These are phyloP conservation scores for Hypena proboscidalis DNA, from an alignment of 2,888 invertebrate genomes.

Conservation along the genomic window DNA sequence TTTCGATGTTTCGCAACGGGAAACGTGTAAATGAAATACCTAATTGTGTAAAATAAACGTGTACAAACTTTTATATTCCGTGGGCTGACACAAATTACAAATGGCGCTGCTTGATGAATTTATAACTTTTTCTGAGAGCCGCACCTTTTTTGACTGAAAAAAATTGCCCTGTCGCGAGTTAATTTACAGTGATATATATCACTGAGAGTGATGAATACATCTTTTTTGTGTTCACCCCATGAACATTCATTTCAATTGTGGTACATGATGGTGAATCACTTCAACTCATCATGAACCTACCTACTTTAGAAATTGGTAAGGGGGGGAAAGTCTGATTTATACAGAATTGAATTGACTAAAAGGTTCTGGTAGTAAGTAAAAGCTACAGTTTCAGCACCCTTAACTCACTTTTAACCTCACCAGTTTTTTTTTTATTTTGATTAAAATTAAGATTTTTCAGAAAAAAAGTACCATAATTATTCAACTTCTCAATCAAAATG, in stretches of 20 bases:
- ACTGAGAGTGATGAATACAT: background rate
- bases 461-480: no score
- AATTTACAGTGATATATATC: background rate
- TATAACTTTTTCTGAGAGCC: constrained; percentile 12
- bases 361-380: no score
- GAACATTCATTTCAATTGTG: background rate
- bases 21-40: background rate
- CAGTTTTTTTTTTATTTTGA: no score
- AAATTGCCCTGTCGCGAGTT: background rate
- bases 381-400: no score
- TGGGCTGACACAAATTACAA: constrained; percentile 20
- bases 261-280: background rate
- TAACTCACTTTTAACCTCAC: no score
- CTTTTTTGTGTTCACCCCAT: background rate
- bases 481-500: no score
- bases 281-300: no score
- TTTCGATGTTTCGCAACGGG: background rate
- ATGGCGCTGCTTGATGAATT: constrained; percentile 20
- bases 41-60: background rate
- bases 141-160: constrained; percentile 1
- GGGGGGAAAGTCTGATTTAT: no score
- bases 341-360: no score
- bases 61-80: constrained; percentile 10
- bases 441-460: no score
- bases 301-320: no score